Conservation (phyloP, 2,797 vertebrate species). For the Pampus argenteus region DNA sequence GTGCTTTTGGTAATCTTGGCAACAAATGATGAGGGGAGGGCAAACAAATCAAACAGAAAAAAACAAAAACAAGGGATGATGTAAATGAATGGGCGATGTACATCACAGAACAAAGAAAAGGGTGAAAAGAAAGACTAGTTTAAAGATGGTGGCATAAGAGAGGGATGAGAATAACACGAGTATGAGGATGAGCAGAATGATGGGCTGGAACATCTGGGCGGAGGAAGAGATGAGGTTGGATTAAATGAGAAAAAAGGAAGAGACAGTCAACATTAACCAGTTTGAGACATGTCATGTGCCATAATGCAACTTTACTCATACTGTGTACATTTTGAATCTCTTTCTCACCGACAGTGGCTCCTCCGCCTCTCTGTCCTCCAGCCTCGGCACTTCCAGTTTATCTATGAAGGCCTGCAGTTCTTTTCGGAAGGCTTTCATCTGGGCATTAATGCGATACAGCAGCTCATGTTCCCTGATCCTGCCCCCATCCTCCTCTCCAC, state of each 20-base stretch:
- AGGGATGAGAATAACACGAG: constrained; percentile 99
- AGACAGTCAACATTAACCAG: constrained; percentile 52
- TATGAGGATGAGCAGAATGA: constrained; percentile 99
- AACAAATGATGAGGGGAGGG: constrained; percentile 78
- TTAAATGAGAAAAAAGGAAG: constrained; percentile 46
- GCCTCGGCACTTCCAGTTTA: constrained; percentile 91
- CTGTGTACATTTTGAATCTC: background rate
- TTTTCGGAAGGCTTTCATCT: constrained; percentile 98
- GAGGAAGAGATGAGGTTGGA: constrained; percentile 71
- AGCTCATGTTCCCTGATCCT: constrained; percentile 96
- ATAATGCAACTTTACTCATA: background rate
- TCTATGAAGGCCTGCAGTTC: constrained; percentile 97
- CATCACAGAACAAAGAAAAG: constrained; percentile 98
- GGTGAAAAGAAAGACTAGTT: constrained; percentile 99
- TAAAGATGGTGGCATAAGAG: constrained; percentile 99
- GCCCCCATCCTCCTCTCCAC: constrained; percentile 88
- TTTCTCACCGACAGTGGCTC: constrained; percentile 97
- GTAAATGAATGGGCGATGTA: constrained; percentile 80
- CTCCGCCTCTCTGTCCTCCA: constrained; percentile 89
- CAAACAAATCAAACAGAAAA: constrained; percentile 68
- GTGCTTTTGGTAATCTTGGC: constrained; percentile 91
- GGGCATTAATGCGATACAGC: constrained; percentile 95
- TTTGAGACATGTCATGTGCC: constrained; percentile 6
- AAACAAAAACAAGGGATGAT: constrained; percentile 82
- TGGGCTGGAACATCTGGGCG: constrained; percentile 99